These are phyloP conservation scores for Maniola jurtina DNA, from an alignment of 1,140 invertebrate species.

Conservation along the genomic window DNA sequence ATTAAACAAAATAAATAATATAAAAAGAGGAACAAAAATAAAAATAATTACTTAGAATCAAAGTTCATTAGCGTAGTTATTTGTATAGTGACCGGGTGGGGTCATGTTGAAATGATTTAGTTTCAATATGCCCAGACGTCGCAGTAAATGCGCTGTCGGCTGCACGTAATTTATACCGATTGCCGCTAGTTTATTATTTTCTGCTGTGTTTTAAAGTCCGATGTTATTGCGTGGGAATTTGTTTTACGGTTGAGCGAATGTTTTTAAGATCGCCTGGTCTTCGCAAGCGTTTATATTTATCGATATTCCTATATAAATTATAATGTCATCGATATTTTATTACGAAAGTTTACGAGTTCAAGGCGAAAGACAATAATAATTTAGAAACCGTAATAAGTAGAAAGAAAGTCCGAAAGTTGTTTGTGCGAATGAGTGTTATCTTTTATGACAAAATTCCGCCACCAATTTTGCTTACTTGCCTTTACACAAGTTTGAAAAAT, in stretches of 20 bases:
- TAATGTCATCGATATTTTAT: slow-evolving; percentile 12
- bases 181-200: slow-evolving; percentile 60
- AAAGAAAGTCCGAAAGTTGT: too few species aligned
- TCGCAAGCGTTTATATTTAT: slow-evolving; percentile 19
- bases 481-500: too few species aligned
- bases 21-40: not conserved
- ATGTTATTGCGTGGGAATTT: slow-evolving; percentile 54
- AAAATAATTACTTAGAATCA: slow-evolving; percentile 53
- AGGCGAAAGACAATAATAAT: too few species aligned
- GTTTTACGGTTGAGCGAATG: slow-evolving; percentile 39
- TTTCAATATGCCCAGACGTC: slow-evolving; percentile 61
- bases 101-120: slow-evolving; percentile 67
- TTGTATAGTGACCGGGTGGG: slow-evolving; percentile 47
- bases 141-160: slow-evolving; percentile 58
- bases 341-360: not conserved
- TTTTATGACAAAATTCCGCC: too few species aligned
- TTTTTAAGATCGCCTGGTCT: slow-evolving; percentile 28
- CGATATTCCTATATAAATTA: slow-evolving; percentile 8
- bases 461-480: too few species aligned
- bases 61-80: slow-evolving; percentile 64
- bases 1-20: too few species aligned
- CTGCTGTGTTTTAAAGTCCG: slow-evolving; percentile 54
- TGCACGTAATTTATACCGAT: slow-evolving; percentile 59
- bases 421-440: too few species aligned
- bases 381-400: too few species aligned